phyloP scores from a whole-genome alignment of 2,888 invertebrate genomes.

The Chloromyia formosa region DNA sequence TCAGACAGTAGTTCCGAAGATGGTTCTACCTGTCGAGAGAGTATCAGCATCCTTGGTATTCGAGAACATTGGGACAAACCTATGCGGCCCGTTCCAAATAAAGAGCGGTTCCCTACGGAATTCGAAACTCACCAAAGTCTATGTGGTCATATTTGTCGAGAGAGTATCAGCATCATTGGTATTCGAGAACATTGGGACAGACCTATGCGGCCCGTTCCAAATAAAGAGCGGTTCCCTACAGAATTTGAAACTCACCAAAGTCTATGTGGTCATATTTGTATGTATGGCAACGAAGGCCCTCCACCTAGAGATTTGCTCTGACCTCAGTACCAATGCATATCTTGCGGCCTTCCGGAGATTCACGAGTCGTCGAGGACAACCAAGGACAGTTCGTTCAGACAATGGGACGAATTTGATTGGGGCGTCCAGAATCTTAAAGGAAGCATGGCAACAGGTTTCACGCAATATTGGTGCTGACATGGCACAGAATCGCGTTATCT shows the following conservation, averaged over 20 bases:
- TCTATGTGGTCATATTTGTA: no score
- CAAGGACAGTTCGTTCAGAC: not conserved
- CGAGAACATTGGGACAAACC: not conserved
- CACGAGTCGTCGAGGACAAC: not conserved
- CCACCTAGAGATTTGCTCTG: not conserved
- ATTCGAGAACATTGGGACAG: no score
- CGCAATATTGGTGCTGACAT: not conserved
- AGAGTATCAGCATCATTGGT: no score
- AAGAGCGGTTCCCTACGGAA: not conserved
- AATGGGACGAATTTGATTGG: not conserved
- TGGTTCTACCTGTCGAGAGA: not conserved
- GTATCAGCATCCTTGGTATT: not conserved
- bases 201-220: no score
- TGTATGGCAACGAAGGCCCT: not conserved
- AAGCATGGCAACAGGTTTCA: not conserved
- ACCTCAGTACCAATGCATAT: not conserved
- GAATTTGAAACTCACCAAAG: no score
- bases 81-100: not conserved
- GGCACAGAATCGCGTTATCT: not conserved
- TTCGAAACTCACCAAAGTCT: not conserved
- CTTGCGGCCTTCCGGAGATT: not conserved
- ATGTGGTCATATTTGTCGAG: not conserved
- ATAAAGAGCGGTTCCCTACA: no score
- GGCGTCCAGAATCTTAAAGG: not conserved
- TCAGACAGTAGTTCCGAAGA: not conserved